A percentile compares a stretch with the other conserved stretches of the same genome.
These are phyloP conservation scores for Pitangus sulphuratus DNA, from an alignment of 2,797 vertebrate genomes.

Conservation along the genomic window DNA sequence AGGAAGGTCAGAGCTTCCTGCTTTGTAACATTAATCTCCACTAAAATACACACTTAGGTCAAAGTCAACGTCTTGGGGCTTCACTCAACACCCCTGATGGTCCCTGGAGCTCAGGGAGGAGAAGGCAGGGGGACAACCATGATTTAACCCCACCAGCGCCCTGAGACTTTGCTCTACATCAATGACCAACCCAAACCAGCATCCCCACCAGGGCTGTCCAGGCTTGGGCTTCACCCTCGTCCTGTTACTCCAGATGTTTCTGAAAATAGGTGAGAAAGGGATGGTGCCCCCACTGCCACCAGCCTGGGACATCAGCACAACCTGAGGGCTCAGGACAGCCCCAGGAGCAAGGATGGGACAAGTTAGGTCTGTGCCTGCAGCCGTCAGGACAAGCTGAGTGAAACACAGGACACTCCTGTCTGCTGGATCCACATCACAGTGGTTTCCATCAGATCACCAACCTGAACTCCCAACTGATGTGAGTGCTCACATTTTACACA, in stretches of 20 bases:
- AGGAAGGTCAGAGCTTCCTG: not conserved
- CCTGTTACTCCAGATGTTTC: not conserved
- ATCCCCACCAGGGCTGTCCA: not conserved
- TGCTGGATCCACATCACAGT: not conserved
- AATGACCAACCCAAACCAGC: not conserved
- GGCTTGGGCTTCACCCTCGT: accelerated
- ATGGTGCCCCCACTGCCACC: accelerated
- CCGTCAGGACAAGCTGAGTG: not conserved
- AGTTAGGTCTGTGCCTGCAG: accelerated
- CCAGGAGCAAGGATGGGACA: not conserved
- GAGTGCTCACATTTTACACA: accelerated
- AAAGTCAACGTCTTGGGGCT: not conserved
- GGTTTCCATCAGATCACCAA: not conserved
- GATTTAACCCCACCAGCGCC: not conserved
- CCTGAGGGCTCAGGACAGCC: not conserved
- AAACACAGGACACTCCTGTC: accelerated
- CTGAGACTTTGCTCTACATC: not conserved
- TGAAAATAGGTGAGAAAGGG: accelerated
- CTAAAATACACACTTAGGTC: accelerated
- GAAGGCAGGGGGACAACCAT: not conserved
- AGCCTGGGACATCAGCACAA: accelerated
- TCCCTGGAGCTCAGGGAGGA: not conserved
- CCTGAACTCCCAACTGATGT: not conserved
- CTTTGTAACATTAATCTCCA: not conserved
- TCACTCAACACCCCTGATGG: too few relatives aligned